These are phyloP conservation scores for Lophochroa leadbeateri DNA, from an alignment of 2,113 vertebrate species.

Conservation along the genomic window DNA sequence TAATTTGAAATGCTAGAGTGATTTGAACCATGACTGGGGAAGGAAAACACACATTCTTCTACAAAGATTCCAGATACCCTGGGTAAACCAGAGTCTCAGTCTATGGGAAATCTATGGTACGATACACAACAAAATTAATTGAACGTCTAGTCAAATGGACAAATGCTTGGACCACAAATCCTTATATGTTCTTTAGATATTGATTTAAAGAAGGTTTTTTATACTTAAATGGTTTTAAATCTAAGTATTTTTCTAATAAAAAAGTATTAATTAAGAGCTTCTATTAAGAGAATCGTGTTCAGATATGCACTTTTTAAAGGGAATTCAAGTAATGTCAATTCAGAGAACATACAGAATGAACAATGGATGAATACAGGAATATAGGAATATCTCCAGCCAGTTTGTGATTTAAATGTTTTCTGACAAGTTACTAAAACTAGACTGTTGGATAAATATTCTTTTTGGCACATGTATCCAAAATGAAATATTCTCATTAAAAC, in stretches of 20 bases:
- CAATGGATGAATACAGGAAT: background rate
- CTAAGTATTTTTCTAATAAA: background rate
- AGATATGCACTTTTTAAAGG: background rate
- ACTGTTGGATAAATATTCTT: background rate
- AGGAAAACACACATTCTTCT: background rate
- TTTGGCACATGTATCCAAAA: background rate
- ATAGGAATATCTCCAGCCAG: background rate
- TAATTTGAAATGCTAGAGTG: background rate
- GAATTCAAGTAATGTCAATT: background rate
- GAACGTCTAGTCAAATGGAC: background rate
- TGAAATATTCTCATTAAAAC: background rate
- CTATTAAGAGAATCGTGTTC: background rate
- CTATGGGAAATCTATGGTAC: background rate
- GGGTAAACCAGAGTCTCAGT: background rate
- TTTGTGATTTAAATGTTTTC: background rate
- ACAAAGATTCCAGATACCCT: background rate
- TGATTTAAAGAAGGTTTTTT: background rate
- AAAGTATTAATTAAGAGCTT: background rate
- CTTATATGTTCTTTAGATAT: background rate
- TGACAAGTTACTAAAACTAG: background rate
- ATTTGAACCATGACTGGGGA: background rate
- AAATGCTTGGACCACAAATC: background rate
- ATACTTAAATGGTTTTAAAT: background rate
- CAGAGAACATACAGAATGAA: background rate
- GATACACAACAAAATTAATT: background rate